These are phyloP conservation scores for Hofmannophila pseudospretella DNA, from an alignment of 2,888 invertebrate species.

Conservation along the genomic window DNA sequence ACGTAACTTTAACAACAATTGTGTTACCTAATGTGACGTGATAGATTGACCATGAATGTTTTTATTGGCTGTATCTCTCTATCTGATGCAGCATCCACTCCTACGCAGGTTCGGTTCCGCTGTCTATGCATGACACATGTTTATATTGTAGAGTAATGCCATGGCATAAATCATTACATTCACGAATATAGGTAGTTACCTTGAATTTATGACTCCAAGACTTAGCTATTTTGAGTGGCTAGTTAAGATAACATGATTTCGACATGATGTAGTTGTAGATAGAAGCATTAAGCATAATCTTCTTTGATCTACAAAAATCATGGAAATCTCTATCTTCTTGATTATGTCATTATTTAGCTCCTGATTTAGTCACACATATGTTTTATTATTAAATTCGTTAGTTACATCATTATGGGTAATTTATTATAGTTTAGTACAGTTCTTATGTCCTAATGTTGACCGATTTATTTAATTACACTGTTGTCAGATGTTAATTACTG, in stretches of 20 bases:
- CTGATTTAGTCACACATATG: background rate
- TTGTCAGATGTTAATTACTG: slow-evolving; percentile 4
- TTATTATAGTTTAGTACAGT: too few relatives aligned
- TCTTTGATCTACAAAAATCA: too few relatives aligned
- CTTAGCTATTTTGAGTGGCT: too few relatives aligned
- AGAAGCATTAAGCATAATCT: too few relatives aligned
- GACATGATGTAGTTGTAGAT: too few relatives aligned
- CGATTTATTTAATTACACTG: slow-evolving; percentile 7
- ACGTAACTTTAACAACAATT: background rate
- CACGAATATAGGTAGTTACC: background rate
- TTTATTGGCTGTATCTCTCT: slow-evolving; percentile 4
- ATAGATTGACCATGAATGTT: slow-evolving; percentile 4
- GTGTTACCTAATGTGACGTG: background rate
- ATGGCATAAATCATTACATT: slow-evolving; percentile 1
- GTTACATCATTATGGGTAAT: too few relatives aligned
- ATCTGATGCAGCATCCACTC: background rate
- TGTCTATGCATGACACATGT: background rate
- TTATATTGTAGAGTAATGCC: background rate
- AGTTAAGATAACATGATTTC: too few relatives aligned
- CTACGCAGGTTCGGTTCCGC: slow-evolving; percentile 1
- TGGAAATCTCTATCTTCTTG: too few relatives aligned
- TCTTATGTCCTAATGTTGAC: slow-evolving; percentile 8
- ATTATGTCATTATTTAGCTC: background rate
- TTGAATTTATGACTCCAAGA: too few relatives aligned
- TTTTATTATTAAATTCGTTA: background rate